Base-by-base conservation (phyloP, 2,888 invertebrate genomes). In the Sussaba pulchella region DNA sequence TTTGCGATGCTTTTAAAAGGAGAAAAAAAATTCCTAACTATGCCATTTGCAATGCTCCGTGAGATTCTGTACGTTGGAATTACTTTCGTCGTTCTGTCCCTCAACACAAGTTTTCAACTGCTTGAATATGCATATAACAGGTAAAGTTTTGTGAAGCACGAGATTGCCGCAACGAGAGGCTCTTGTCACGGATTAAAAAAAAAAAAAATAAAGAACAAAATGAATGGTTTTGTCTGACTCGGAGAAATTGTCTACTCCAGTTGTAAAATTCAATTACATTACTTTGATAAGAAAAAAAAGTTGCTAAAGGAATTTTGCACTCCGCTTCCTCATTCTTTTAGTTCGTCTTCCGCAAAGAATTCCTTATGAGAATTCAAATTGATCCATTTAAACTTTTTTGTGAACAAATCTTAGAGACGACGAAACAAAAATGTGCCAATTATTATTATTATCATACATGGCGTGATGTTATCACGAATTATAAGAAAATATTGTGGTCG, bases 61-160 rank as follows among this genome's bases (percentile, higher is more conserved):
- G 45, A 45, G 45, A 14, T n/a, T n/a, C 19, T 17, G 1, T 19
- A 8, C 17, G 3, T 3, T n/a, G 31, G 17, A 57, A 57, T 57
- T 31, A 57, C 31, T 57, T 57, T 21, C 14, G 17, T 57, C 57
- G 36, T 57, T 17, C 31, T 57, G 4, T 2, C 31, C 10, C 36
- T 31, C 31, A n/a, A 31, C 31, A 31, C 14, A 24, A 63, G 63
- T 24, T 63, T 43, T 14, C n/a, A 2, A 5, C 61, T 43, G 12
- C 14, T 12, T 41, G 10, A 21, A 43, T 41, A 1, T 21, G 21
- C 21, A 43, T 43, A 63, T 24, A 24, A 63, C 61, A 21, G 39
- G 43, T 14, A 43, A 63, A 63, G 21, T 63, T 63, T 63, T 17
- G 61, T 12, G 21, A 12, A 41, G 24, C 21, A 43, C 21, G 43